Base-by-base conservation (phyloP, 1,140 invertebrate genomes). In the Muscidifurax raptorellus region DNA sequence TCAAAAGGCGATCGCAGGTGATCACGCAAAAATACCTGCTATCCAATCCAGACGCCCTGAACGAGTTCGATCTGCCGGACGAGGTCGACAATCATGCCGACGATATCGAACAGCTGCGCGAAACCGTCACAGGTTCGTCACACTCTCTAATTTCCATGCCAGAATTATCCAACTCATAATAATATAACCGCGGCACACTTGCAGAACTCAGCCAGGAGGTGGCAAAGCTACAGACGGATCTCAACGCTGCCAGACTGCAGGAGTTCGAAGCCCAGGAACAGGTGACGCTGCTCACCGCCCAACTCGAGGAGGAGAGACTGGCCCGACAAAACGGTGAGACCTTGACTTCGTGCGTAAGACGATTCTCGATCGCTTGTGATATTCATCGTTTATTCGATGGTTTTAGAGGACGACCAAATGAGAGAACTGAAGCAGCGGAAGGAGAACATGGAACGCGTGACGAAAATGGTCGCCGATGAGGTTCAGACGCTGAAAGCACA, bases 251-350 rank as follows among this genome's bases (percentile, higher is more conserved):
- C 0, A 94, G 94, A 28, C 92, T 96, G 66, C 94, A 95, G 75
- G 96, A 96, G 91, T 96, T 96, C 85, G 96, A 96, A 87, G 95
- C 96, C 0, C 95, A 95, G 76, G 96, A 96, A 88, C 92, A 95
- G 85, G 90, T 92, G 2, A 90, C 91, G 15, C 89, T 93, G 6
- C 85, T 94, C 18, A 91, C 91, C 0, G 88, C 91, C 86, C 94
- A 95, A 72, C 88, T 96, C 25, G 95, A 96, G 77, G 90, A 92
- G 71, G 95, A 95, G 89, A 91, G 90, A 83, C 89, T 91, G 47
- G 92, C 92, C 64, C 92, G 93, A 86, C 86, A 90, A 86, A 89
- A 90, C 89, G 90, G 93, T 93, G 89, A 87, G 44, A 80, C 69
- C 74, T 69, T 3, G 28, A 13, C 25, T 71, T 77, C 30, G 13